Percentiles rank a stretch among this genome's conserved stretches.
phyloP scores from a whole-genome alignment of 2,113 vertebrate species.

The Vulpes vulpes region DNA sequence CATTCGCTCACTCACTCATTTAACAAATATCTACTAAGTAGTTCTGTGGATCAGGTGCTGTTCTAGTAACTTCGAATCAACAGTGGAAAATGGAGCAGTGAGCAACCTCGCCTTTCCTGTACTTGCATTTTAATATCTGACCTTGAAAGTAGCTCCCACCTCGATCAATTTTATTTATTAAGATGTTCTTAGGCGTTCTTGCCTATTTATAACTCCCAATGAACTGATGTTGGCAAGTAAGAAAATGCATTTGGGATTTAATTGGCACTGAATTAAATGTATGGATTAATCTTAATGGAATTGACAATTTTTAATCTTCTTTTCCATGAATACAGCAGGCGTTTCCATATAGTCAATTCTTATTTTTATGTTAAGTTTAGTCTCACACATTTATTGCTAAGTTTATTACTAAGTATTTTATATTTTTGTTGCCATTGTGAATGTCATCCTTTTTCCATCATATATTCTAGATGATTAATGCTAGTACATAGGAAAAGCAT shows the following conservation, averaged over 20 bases:
- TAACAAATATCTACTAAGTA: background rate
- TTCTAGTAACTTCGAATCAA: background rate
- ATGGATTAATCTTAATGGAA: slow-evolving; percentile 82
- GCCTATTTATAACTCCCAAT: slow-evolving; percentile 74
- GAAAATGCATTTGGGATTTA: slow-evolving; percentile 77
- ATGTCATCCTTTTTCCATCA: slow-evolving; percentile 78
- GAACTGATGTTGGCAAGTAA: slow-evolving; percentile 69
- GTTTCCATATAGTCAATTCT: slow-evolving; percentile 57
- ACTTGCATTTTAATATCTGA: slow-evolving; percentile 63
- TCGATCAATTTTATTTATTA: slow-evolving; percentile 73
- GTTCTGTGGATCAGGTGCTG: background rate
- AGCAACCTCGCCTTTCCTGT: background rate
- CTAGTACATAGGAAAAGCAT: slow-evolving; percentile 58
- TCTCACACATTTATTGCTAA: slow-evolving; percentile 64
- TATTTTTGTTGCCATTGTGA: slow-evolving; percentile 63
- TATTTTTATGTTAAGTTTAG: slow-evolving; percentile 62
- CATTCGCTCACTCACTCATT: background rate
- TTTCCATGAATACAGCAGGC: slow-evolving; percentile 41
- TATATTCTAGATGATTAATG: slow-evolving; percentile 74
- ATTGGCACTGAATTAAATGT: slow-evolving; percentile 79
- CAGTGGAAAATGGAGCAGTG: background rate
- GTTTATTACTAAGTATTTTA: slow-evolving; percentile 67
- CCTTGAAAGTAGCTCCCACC: slow-evolving; percentile 50
- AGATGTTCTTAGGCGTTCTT: slow-evolving; percentile 71
- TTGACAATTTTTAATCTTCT: slow-evolving; percentile 79